Evolutionary conservation across 2,113 vertebrate genomes (phyloP).

Genomic region (Neogale vison): DNA sequence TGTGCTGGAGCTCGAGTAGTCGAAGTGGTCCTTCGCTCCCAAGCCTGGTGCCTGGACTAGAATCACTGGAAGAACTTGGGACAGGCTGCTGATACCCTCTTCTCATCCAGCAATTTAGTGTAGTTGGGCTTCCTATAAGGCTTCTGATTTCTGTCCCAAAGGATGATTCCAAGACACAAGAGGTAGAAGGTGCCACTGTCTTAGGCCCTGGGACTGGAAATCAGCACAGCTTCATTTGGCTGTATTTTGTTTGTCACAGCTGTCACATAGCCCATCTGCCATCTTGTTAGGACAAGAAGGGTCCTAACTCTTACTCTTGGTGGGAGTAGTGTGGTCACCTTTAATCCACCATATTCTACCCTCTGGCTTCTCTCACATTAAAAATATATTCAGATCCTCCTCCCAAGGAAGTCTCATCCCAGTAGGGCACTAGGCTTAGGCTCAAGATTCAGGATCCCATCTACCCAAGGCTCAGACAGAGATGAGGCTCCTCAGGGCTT

Average conservation of each 20-base stretch:
- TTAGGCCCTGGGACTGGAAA: background rate
- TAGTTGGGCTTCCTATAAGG: background rate
- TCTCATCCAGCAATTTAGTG: background rate
- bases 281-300: background rate
- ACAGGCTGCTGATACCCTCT: background rate
- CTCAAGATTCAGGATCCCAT: background rate
- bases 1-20: background rate
- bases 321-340: background rate
- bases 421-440: background rate
- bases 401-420: background rate
- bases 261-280: background rate
- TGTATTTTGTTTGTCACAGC: background rate
- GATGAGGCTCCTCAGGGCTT: background rate
- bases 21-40: background rate
- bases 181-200: background rate
- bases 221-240: background rate
- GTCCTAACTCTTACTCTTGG: background rate
- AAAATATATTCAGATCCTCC: background rate
- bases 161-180: background rate
- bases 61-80: background rate
- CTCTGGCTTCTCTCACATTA: background rate
- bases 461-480: background rate
- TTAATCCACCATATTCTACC: background rate
- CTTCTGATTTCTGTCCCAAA: background rate
- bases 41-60: background rate